phyloP scores from a whole-genome alignment of 2,113 vertebrate genomes.

The Pomatorhinus ruficollis region DNA sequence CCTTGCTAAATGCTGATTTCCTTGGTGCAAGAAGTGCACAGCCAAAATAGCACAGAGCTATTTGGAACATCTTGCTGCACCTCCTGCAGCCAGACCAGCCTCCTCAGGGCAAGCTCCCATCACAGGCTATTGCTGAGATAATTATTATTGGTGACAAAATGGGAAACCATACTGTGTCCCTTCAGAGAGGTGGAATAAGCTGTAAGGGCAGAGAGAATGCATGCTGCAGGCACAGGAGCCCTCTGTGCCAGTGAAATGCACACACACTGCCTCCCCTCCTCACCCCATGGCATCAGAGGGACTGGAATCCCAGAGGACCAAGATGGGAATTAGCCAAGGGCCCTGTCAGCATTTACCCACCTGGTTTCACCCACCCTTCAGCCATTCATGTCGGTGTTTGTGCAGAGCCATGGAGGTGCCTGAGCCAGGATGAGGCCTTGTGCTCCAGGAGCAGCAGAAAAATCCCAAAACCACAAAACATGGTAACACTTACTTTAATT shows the following conservation, averaged over 20 bases:
- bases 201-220: not conserved
- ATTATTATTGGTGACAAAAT: conserved; percentile 25
- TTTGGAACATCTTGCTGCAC: not conserved
- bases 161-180: not conserved
- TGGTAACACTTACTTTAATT: not conserved
- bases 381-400: not conserved
- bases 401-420: not conserved
- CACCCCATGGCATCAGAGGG: accelerated
- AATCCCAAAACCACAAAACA: not conserved
- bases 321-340: not conserved
- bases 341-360: not conserved
- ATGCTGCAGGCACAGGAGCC: not conserved
- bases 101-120: not conserved
- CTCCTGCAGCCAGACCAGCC: not conserved
- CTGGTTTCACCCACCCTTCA: not conserved
- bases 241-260: not conserved
- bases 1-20: not conserved
- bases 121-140: not conserved
- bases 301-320: not conserved
- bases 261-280: not conserved
- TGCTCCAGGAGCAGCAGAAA: not conserved
- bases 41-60: not conserved
- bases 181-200: not conserved
- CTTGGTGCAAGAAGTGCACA: not conserved
- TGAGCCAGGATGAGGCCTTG: not conserved